A percentile compares a stretch with the other conserved stretches of the same genome.
These are phyloP conservation scores for Petrocephalus microphthalmus DNA, from an alignment of 2,113 vertebrate genomes.

Conservation along the genomic window DNA sequence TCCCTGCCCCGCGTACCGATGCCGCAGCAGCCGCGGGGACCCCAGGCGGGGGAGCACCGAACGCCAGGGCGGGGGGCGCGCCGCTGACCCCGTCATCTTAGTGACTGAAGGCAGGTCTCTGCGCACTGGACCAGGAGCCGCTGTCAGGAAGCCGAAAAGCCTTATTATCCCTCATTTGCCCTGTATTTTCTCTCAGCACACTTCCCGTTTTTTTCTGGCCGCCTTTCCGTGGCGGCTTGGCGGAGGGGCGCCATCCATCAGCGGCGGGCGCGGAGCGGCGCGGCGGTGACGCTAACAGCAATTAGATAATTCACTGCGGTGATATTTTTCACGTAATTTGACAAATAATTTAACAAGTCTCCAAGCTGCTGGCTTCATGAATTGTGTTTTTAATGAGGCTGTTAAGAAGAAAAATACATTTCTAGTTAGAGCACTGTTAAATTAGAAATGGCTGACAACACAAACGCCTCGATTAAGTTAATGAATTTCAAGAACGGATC, in stretches of 20 bases:
- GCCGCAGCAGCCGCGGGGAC: background rate
- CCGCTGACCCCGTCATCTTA: conserved; percentile 61
- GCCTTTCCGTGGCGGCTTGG: conserved; percentile 13
- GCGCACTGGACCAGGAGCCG: conserved; percentile 60
- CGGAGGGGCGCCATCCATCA: conserved; percentile 14
- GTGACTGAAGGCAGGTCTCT: conserved; percentile 52
- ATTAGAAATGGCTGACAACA: conserved; percentile 31
- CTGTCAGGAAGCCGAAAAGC: conserved; percentile 23
- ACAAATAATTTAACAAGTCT: conserved; percentile 36
- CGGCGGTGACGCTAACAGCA: conserved; percentile 13
- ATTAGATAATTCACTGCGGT: conserved; percentile 27
- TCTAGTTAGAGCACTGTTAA: conserved; percentile 26
- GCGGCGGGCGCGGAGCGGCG: background rate
- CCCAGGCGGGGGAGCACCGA: conserved; percentile 18
- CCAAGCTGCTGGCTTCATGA: conserved; percentile 24
- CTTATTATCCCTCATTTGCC: conserved; percentile 10
- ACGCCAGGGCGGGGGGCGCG: conserved; percentile 49
- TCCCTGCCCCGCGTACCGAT: conserved; percentile 19
- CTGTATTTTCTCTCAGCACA: background rate
- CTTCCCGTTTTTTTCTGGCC: conserved; percentile 7
- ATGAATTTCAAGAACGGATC: conserved; percentile 23
- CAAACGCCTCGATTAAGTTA: conserved; percentile 22
- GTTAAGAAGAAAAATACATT: conserved; percentile 26
- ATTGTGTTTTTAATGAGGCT: conserved; percentile 32
- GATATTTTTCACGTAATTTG: conserved; percentile 34